Evolutionary conservation across 2,888 invertebrate species (phyloP).

Genomic region (Spodoptera picta): DNA sequence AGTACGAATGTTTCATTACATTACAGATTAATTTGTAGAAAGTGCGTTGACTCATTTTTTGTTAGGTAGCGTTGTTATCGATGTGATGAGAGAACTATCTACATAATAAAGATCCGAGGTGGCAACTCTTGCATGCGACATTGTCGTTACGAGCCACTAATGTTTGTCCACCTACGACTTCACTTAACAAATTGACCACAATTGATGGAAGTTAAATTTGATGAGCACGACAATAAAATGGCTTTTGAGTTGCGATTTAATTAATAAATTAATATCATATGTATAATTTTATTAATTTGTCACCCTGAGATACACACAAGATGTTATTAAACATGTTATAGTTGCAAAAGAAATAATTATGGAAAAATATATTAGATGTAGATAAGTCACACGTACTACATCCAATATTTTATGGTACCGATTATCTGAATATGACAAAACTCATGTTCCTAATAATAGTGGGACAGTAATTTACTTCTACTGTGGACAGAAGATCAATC

Average conservation of each 20-base stretch:
- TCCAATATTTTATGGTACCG: slow-evolving; percentile 2
- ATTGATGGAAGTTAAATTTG: slow-evolving; percentile 59
- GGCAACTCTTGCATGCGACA: slow-evolving; percentile 74
- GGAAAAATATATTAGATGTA: background rate
- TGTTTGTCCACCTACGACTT: slow-evolving; percentile 70
- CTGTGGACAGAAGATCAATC: slow-evolving; percentile 67
- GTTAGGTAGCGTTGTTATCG: slow-evolving; percentile 20
- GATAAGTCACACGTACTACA: background rate
- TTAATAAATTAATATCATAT: slow-evolving; percentile 3
- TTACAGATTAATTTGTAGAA: background rate
- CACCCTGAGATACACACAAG: too few relatives aligned
- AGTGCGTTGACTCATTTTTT: slow-evolving; percentile 11
- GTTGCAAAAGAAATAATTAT: background rate
- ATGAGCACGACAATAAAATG: slow-evolving; percentile 37
- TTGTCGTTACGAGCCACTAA: slow-evolving; percentile 77
- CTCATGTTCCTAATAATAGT: slow-evolving; percentile 47
- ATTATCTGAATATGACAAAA: slow-evolving; percentile 25
- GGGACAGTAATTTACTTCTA: slow-evolving; percentile 61
- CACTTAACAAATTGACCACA: slow-evolving; percentile 82
- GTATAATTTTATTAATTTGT: slow-evolving; percentile 2
- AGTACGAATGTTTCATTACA: slow-evolving; percentile 2
- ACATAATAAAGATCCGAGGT: slow-evolving; percentile 69
- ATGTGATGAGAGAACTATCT: slow-evolving; percentile 57
- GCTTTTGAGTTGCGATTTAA: slow-evolving; percentile 2
- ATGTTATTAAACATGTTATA: background rate